Evolutionary conservation across 2,888 invertebrate species (phyloP).

Genomic region (Serripes groenlandicus): DNA sequence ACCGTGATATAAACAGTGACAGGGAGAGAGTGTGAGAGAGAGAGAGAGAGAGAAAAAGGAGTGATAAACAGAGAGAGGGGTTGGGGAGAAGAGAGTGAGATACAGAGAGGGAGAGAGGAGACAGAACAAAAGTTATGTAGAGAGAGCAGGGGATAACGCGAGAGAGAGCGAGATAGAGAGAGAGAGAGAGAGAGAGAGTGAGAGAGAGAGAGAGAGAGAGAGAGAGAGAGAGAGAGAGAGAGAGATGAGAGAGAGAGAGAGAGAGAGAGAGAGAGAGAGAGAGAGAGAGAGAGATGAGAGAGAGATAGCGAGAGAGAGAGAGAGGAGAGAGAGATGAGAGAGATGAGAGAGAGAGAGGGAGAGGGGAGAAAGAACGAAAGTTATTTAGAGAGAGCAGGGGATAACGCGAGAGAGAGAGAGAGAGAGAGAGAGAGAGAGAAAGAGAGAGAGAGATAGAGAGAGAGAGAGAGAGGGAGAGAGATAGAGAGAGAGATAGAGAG

Average conservation of each 20-base stretch:
- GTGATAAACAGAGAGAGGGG: too few species aligned
- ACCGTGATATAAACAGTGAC: too few species aligned
- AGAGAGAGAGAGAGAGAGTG: too few species aligned
- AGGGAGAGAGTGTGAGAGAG: too few species aligned
- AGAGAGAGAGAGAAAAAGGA: too few species aligned
- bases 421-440: background rate
- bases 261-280: background rate
- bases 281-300: background rate
- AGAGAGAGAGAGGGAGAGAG: background rate
- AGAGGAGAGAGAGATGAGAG: background rate
- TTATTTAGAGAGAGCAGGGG: background rate
- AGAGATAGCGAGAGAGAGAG: background rate
- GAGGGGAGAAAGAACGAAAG: background rate
- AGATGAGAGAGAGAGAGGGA: background rate
- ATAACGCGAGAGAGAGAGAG: background rate
- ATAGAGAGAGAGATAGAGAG: background rate
- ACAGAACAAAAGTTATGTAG: too few species aligned
- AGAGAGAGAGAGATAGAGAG: background rate
- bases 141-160: too few species aligned
- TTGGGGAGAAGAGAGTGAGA: too few species aligned
- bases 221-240: background rate
- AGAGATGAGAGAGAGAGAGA: background rate
- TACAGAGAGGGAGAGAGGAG: too few species aligned
- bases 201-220: too few species aligned
- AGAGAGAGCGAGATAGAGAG: too few species aligned